A percentile compares a stretch with the other conserved stretches of the same genome.
These are phyloP conservation scores for Nothocercus julius DNA, from an alignment of 2,113 vertebrate genomes.

Conservation along the genomic window DNA sequence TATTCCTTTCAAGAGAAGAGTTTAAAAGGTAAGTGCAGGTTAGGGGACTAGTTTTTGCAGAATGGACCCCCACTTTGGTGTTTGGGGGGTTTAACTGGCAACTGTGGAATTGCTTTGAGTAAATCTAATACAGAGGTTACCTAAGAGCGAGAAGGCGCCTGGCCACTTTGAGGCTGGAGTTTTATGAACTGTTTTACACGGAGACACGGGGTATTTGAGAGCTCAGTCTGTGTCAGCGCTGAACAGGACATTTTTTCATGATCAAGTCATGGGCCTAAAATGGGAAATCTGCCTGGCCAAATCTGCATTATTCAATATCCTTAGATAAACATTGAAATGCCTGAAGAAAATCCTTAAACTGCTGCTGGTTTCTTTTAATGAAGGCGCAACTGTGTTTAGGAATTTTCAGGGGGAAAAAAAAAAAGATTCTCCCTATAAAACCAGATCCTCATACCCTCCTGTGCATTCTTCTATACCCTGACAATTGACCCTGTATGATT, in stretches of 20 bases:
- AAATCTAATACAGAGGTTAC: not conserved
- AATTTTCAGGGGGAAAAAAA: not conserved
- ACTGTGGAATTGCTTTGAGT: not conserved
- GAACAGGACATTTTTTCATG: constrained; percentile 33
- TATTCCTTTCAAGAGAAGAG: not conserved
- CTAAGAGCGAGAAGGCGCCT: not conserved
- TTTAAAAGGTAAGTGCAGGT: not conserved
- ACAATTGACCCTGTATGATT: not conserved
- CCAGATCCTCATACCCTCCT: not conserved
- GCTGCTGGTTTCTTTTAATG: not conserved
- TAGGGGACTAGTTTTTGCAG: not conserved
- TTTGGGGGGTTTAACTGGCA: not conserved
- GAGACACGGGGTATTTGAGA: not conserved
- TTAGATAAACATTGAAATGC: not conserved
- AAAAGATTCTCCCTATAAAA: not conserved
- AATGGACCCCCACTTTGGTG: fast-evolving
- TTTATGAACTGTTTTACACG: constrained; percentile 1
- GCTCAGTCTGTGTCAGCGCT: not conserved
- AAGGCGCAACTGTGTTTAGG: not conserved
- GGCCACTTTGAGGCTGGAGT: not conserved
- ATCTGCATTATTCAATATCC: not conserved
- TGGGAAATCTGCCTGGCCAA: not conserved
- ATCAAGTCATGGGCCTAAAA: constrained; percentile 33
- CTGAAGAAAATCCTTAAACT: not conserved
- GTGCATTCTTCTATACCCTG: not conserved